These are phyloP conservation scores for Perithous albicinctus DNA, from an alignment of 2,888 invertebrate genomes.

Conservation along the genomic window DNA sequence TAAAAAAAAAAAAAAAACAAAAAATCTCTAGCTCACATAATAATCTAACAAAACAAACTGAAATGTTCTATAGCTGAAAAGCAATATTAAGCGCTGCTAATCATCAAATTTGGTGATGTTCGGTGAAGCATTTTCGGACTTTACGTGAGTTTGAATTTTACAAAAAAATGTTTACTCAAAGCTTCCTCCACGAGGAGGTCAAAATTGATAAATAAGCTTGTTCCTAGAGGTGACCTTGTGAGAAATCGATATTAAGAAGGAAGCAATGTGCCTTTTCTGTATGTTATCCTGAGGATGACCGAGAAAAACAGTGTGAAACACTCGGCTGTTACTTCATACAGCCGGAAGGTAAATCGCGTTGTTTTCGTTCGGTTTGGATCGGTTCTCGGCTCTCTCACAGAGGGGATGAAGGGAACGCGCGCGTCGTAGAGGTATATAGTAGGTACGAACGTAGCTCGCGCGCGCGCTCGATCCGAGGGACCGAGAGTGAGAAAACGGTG, in stretches of 20 bases:
- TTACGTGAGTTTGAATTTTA: too few species aligned
- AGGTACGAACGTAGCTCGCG: conserved; percentile 1
- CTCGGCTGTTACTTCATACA: neutral
- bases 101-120: too few species aligned
- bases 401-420: conserved; percentile 30
- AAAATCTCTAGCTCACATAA: too few species aligned
- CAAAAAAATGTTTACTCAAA: too few species aligned
- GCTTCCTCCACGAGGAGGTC: too few species aligned
- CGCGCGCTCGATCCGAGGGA: conserved; percentile 24
- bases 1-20: too few species aligned
- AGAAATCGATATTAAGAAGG: neutral
- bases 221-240: neutral
- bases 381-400: conserved; percentile 13
- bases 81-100: too few species aligned
- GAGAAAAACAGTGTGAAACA: neutral
- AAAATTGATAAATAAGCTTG: too few species aligned
- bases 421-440: conserved; percentile 11
- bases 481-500: too few species aligned
- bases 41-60: too few species aligned
- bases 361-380: conserved; percentile 21
- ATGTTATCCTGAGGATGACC: neutral
- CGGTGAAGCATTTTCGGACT: too few species aligned
- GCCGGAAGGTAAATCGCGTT: conserved; percentile 31
- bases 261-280: neutral
- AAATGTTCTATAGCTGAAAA: too few species aligned